These are phyloP conservation scores for Eclectus roratus DNA, from an alignment of 2,113 vertebrate genomes.

Conservation along the genomic window DNA sequence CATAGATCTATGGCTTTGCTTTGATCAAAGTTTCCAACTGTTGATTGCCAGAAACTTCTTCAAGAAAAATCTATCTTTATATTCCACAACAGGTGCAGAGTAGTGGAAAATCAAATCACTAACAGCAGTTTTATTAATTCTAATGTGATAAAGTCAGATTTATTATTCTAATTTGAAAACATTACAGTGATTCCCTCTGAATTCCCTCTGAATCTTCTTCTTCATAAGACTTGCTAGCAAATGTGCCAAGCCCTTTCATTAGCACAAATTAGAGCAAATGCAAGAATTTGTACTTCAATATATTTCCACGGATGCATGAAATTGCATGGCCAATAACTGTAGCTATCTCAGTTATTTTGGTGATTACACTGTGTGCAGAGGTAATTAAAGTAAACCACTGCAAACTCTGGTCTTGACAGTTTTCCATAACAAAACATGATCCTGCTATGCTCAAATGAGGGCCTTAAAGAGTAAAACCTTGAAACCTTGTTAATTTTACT, in stretches of 20 bases:
- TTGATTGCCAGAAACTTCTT: background rate
- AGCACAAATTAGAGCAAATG: slow-evolving; percentile 65
- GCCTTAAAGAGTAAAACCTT: background rate
- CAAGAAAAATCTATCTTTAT: background rate
- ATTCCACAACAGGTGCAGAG: background rate
- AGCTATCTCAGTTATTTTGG: slow-evolving; percentile 36
- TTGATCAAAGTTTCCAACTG: background rate
- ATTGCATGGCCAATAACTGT: slow-evolving; percentile 54
- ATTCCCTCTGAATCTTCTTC: slow-evolving; percentile 20
- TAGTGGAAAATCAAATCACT: slow-evolving; percentile 30
- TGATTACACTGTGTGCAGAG: background rate
- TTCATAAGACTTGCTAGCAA: slow-evolving; percentile 2
- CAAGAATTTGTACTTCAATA: slow-evolving; percentile 35
- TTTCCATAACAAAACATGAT: background rate
- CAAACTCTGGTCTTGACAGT: background rate
- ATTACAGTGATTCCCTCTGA: slow-evolving; percentile 38
- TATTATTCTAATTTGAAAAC: slow-evolving; percentile 59
- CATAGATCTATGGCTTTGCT: background rate
- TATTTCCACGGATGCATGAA: slow-evolving; percentile 62
- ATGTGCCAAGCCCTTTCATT: slow-evolving; percentile 54
- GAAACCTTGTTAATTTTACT: background rate
- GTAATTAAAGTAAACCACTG: slow-evolving; percentile 36
- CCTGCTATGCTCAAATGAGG: background rate
- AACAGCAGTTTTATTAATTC: slow-evolving; percentile 51
- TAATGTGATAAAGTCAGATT: slow-evolving; percentile 47